Conservation (phyloP, 2,797 vertebrate species). For the Microtus californicus region DNA sequence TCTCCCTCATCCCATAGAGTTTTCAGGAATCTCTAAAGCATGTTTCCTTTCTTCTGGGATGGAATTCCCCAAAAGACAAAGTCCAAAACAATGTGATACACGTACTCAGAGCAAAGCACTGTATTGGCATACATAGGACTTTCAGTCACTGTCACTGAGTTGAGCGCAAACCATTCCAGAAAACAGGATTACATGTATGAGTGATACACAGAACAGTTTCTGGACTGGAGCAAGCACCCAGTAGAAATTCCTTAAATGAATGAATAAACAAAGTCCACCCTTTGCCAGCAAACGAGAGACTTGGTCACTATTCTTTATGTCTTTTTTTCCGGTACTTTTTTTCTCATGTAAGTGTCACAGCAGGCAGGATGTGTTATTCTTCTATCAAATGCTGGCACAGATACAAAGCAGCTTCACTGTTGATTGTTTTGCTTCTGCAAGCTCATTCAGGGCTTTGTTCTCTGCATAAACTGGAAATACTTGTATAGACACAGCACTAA, state of each 20-base stretch:
- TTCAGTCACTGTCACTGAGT: background rate
- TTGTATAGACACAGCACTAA: constrained; percentile 18
- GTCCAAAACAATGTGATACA: background rate
- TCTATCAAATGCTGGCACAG: constrained; percentile 1
- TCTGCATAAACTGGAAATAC: background rate
- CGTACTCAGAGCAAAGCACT: background rate
- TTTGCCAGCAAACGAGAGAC: background rate
- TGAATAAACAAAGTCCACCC: background rate
- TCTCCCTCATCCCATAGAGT: background rate
- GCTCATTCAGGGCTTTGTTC: background rate
- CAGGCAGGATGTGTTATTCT: background rate
- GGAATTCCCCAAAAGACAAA: background rate
- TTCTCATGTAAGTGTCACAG: background rate
- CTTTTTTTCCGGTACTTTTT: background rate
- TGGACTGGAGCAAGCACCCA: background rate
- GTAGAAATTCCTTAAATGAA: constrained; percentile 17
- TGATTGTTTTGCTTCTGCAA: constrained; percentile 14
- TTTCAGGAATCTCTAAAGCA: background rate
- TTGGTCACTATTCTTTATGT: constrained; percentile 2
- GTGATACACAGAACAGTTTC: background rate
- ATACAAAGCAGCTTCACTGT: background rate
- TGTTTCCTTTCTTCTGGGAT: background rate
- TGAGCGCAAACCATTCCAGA: background rate
- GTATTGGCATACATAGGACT: background rate
- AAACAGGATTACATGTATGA: background rate